Evolutionary conservation across 2,797 vertebrate species (phyloP).

Genomic region (Propithecus perrieri): DNA sequence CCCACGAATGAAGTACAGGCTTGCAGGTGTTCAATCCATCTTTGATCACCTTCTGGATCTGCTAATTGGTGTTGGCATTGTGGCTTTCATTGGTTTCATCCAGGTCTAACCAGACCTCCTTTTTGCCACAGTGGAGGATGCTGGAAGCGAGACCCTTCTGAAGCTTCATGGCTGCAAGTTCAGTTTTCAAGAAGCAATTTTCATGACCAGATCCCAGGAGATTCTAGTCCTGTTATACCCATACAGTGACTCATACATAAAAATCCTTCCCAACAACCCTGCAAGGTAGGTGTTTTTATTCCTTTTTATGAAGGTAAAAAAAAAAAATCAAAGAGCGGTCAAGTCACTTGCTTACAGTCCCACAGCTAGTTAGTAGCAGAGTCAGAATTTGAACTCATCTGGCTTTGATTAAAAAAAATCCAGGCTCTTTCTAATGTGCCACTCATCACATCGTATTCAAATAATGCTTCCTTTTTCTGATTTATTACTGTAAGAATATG

Average conservation of each 20-base stretch:
- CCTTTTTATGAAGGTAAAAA: neutral
- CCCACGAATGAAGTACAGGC: constrained; percentile 92
- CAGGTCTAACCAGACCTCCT: constrained; percentile 93
- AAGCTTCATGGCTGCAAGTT: constrained; percentile 84
- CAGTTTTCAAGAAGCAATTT: neutral
- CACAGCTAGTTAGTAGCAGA: neutral
- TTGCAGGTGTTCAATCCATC: constrained; percentile 94
- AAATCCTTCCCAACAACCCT: neutral
- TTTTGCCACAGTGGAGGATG: constrained; percentile 91
- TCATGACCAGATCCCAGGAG: neutral
- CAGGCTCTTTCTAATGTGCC: neutral
- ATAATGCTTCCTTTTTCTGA: neutral
- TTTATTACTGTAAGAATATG: neutral
- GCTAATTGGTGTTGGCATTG: constrained; percentile 86
- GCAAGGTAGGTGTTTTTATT: neutral
- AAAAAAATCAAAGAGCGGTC: neutral
- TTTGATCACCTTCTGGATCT: constrained; percentile 94
- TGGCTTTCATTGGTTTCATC: constrained; percentile 88
- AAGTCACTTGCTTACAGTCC: neutral
- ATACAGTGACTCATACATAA: neutral
- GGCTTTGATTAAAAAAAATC: neutral
- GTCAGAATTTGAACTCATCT: neutral
- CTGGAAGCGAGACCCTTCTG: constrained; percentile 95
- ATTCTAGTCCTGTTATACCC: neutral
- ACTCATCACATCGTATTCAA: neutral